Base-by-base conservation (phyloP, 2,113 vertebrate genomes). In the Spermophilus dauricus region DNA sequence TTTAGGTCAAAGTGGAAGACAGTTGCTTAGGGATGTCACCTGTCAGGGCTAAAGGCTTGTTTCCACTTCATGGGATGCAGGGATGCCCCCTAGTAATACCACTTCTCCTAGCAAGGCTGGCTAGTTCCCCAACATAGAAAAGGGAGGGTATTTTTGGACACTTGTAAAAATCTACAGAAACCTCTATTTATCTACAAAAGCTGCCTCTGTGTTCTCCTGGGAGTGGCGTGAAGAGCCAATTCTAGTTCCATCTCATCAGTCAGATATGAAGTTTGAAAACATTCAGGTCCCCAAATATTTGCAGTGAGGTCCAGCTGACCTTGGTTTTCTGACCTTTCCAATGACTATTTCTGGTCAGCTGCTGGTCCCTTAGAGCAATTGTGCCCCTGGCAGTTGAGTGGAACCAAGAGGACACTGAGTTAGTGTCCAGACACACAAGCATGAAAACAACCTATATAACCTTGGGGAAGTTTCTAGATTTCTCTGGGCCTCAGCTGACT, bases 241-340 rank as follows among this genome's bases (percentile, higher is more conserved):
- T 39, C 86, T 39, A 14, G 2, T n/a, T 84, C 96, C 20, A 56
- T 88, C 72, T 88, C 58, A 58, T 39, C 58, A 89, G 26, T 83
- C 34, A 85, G 78, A 10, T 22, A 4, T 87, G 26, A 32, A 51
- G 69, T 94, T 89, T 81, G 1, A 14, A 81, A 92, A 65, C 28
- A 93, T 61, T 56, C 78, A 83, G 51, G 42, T 75, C 65, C 34
- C 34, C 63, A 90, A n/a, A 87, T 81, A 75, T 91, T 83, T 91
- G 67, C n/a, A 2, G 32, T 32, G 86, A 69, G 18, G n/a, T 86
- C 85, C 26, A 81, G 53, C 67, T 67, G 63, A 83, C 70, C 67
- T 94, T 51, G 20, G 1, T 67, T 58, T 89, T 78, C 58, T 87
- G 75, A 42, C 5, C 75, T 94, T 96, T 77, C 70, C 65, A 70